Evolutionary conservation across 1,140 invertebrate genomes (phyloP).

Genomic region (Heterodera carotae): DNA sequence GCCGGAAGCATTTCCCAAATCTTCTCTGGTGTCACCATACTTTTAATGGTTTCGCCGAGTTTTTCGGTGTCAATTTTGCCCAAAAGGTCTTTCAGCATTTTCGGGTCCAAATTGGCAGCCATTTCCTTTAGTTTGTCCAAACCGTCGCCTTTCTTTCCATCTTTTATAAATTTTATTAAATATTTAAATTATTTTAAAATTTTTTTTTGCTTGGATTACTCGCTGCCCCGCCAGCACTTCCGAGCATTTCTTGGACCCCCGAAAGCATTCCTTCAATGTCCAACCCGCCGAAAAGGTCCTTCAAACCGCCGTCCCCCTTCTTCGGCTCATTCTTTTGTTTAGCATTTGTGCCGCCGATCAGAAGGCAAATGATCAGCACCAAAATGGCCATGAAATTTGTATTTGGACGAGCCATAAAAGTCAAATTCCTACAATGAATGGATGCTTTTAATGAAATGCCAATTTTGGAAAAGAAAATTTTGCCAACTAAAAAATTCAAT

Average conservation of each 20-base stretch:
- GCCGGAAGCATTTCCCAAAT: not conserved
- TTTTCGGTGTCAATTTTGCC: conserved; percentile 6
- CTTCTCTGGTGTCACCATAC: not conserved
- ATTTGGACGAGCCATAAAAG: no score
- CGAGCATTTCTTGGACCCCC: not conserved
- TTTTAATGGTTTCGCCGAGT: not conserved
- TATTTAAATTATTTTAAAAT: not conserved
- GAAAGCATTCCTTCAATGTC: conserved; percentile 3
- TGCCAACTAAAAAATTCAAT: no score
- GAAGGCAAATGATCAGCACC: not conserved
- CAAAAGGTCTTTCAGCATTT: not conserved
- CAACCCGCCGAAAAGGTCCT: not conserved
- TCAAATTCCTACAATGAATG: no score
- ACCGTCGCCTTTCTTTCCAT: not conserved
- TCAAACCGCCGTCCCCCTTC: not conserved
- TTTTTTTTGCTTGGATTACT: not conserved
- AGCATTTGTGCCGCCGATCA: not conserved
- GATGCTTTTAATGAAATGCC: no score
- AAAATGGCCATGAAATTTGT: not conserved
- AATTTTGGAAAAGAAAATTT: no score
- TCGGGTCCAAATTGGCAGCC: not conserved
- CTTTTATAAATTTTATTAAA: not conserved
- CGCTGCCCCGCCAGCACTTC: not conserved
- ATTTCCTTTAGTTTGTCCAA: not conserved
- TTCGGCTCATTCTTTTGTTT: not conserved